phyloP scores from a whole-genome alignment of 2,797 vertebrate genomes.

The Glossophaga mutica region DNA sequence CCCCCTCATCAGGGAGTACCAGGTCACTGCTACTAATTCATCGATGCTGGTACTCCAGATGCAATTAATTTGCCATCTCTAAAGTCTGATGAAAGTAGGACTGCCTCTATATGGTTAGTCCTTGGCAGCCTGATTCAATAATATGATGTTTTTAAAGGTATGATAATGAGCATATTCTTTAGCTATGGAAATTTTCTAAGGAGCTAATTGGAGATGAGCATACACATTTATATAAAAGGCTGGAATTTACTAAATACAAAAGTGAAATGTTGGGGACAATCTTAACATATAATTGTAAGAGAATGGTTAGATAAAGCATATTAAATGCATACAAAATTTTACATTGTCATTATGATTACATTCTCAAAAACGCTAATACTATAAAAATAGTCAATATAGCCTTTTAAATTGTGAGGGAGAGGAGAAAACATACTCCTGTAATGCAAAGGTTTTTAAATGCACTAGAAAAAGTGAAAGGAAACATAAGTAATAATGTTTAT shows the following conservation, averaged over 20 bases:
- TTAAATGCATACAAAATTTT: not conserved
- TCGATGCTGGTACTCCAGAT: not conserved
- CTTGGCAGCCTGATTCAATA: not conserved
- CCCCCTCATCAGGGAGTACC: not conserved
- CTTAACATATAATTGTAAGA: not conserved
- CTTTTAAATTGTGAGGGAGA: not conserved
- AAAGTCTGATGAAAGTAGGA: not conserved
- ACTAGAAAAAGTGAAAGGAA: not conserved
- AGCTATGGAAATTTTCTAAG: not conserved
- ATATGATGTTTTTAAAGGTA: not conserved
- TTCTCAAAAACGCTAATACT: not conserved
- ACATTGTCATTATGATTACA: not conserved
- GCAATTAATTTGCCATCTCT: not conserved
- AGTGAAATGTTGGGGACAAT: not conserved
- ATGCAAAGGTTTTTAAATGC: not conserved
- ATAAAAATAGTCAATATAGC: not conserved
- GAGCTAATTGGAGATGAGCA: not conserved
- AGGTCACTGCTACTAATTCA: not conserved
- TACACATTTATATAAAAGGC: not conserved
- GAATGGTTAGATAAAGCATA: not conserved
- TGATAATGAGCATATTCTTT: not conserved
- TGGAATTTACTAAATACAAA: not conserved
- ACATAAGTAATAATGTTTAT: slow-evolving; percentile 4
- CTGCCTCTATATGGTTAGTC: not conserved
- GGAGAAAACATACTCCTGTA: not conserved